Evolutionary conservation across 2,888 invertebrate species (phyloP).

Genomic region (Dexiosoma caninum): DNA sequence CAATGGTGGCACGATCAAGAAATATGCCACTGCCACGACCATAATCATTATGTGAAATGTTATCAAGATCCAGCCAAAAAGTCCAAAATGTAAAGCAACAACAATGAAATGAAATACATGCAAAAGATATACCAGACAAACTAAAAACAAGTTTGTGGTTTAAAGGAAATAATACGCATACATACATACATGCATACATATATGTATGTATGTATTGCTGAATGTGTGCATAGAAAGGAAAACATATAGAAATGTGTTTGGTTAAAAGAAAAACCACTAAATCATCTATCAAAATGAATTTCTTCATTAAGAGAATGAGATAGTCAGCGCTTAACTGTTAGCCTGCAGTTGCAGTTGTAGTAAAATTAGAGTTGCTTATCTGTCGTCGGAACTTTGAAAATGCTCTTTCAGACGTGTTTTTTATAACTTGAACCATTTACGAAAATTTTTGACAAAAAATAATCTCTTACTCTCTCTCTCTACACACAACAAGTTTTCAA

Average conservation of each 20-base stretch:
- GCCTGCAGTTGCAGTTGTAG: neutral
- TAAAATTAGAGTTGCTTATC: neutral
- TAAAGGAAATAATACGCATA: constrained; percentile 35
- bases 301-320: constrained; percentile 20
- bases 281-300: constrained; percentile 39
- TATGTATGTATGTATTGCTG: neutral
- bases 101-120: constrained; percentile 29
- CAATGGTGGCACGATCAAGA: constrained; percentile 26
- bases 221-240: neutral
- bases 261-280: constrained; percentile 38
- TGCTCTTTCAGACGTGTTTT: neutral
- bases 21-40: constrained; percentile 12
- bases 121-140: constrained; percentile 44
- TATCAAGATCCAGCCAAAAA: neutral
- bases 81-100: neutral
- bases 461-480: neutral
- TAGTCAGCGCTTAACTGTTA: constrained; percentile 16
- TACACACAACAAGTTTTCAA: neutral
- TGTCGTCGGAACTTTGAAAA: neutral
- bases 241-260: neutral
- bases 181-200: neutral
- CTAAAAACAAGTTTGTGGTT: constrained; percentile 52
- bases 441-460: neutral
- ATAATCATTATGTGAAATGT: neutral
- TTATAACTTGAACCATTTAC: neutral